Conservation (phyloP, 2,888 invertebrate species). For the Panopea generosa region DNA sequence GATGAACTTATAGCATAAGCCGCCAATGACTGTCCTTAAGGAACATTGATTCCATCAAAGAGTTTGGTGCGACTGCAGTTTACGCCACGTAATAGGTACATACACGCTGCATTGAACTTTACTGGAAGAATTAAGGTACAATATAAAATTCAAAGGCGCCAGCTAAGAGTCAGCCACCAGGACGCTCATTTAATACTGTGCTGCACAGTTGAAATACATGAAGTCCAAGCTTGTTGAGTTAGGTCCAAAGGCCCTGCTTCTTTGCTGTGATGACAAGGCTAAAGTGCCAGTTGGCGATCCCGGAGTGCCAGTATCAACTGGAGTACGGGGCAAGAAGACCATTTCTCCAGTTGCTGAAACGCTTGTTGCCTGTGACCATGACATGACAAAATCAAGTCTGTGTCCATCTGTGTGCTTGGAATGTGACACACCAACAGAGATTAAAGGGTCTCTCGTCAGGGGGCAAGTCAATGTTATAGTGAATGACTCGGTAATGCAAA, state of each 20-base stretch:
- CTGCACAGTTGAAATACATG: slow-evolving; percentile 30
- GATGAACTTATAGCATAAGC: slow-evolving; percentile 14
- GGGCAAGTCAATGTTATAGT: slow-evolving; percentile 33
- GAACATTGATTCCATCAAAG: slow-evolving; percentile 28
- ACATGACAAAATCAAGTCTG: slow-evolving; percentile 24
- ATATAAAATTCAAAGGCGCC: slow-evolving; percentile 34
- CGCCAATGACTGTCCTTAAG: slow-evolving; percentile 25
- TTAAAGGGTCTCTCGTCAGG: slow-evolving; percentile 30
- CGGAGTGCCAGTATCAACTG: slow-evolving; percentile 37
- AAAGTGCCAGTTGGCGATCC: slow-evolving; percentile 53
- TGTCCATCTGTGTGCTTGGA: slow-evolving; percentile 30
- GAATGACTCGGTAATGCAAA: slow-evolving; percentile 46
- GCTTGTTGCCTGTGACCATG: slow-evolving; percentile 38
- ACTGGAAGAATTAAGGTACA: slow-evolving; percentile 31
- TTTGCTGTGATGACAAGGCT: slow-evolving; percentile 53
- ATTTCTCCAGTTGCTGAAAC: slow-evolving; percentile 16
- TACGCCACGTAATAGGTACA: slow-evolving; percentile 33
- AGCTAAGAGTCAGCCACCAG: slow-evolving; percentile 19
- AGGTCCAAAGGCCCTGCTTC: background rate
- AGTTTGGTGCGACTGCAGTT: slow-evolving; percentile 41
- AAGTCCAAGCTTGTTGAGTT: background rate
- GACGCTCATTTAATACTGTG: slow-evolving; percentile 18
- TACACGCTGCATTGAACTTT: slow-evolving; percentile 34
- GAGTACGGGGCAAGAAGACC: slow-evolving; percentile 46
- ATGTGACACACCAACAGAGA: slow-evolving; percentile 19